Evolutionary conservation across 1,140 invertebrate species (phyloP), one percentile per base, ranked within the genome.

Genomic region (Anagrus nilaparvatae): DNA sequence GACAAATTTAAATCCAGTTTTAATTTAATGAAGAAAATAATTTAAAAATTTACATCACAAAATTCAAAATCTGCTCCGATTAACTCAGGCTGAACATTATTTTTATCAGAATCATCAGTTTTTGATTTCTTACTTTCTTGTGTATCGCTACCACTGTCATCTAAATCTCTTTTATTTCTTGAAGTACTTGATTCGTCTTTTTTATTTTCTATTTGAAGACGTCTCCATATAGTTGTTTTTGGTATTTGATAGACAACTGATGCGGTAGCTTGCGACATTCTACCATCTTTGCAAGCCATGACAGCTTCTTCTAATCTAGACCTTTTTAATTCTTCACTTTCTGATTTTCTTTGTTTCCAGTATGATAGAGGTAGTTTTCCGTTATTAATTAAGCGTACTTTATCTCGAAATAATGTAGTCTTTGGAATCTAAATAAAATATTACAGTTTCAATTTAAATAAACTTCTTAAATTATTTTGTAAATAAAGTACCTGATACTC

Each of bases 171-270:
- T 14, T 28, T 10, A 8, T 32, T 46, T 44, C 51, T 45, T 10
- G 19, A 12, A 9, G 0, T 30, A 10, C 34, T 17, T 33, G 3
- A 23, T 12, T 43, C 32, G 31, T 14, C 42, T 31, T 44, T 50
- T 18, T 52, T 53, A 10, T 34, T 46, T 19, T 61, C 58, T 32
- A 70, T 65, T 34, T 74, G 72, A 5, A 77, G 53, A 37, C 71
- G 60, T 19, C 74, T 65, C 74, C 74, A 77, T 17, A 77, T 69
- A 1, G 74, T 77, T n/a, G 74, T 75, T 56, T 77, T 77, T 17
- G 74, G 72, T 42, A 76, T 73, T 46, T 67, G 63, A 47, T 69
- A 76, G 9, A 66, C 61, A 44, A 69, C 58, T 1, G 75, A 71
- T 9, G 74, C 74, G 18, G 67, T 61, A 25, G 74, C 73, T 49